Conservation (phyloP, 1,140 invertebrate species). For the Drosophila ambigua region DNA sequence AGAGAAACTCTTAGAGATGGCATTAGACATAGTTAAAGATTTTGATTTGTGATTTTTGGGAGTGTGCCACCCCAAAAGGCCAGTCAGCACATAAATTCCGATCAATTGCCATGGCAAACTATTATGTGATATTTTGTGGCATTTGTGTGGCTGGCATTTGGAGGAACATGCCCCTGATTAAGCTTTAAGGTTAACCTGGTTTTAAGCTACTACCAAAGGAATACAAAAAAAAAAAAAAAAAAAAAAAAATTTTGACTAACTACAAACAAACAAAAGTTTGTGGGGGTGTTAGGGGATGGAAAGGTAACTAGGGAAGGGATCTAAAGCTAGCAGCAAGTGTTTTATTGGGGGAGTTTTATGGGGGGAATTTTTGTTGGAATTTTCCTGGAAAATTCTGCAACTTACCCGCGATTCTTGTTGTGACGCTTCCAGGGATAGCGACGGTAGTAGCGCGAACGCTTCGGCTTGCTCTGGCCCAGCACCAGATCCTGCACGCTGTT, state of each 20-base stretch:
- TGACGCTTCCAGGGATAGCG: slow-evolving; percentile 87
- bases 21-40: slow-evolving; percentile 40
- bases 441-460: slow-evolving; percentile 86
- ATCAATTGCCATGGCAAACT: no score
- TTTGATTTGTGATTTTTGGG: neutral
- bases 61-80: neutral
- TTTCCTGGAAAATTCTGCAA: neutral
- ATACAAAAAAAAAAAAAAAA: neutral
- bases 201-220: slow-evolving; percentile 8
- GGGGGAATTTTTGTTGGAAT: neutral
- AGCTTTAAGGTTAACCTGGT: neutral
- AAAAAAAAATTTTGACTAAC: slow-evolving; percentile 43
- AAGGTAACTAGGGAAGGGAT: slow-evolving; percentile 1
- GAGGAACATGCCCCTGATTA: neutral
- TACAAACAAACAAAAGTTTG: slow-evolving; percentile 55
- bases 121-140: no score
- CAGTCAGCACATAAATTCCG: no score
- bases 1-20: slow-evolving; percentile 62
- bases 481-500: slow-evolving; percentile 38
- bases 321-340: slow-evolving; percentile 7
- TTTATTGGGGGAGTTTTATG: neutral
- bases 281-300: neutral
- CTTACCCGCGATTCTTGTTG: slow-evolving; percentile 80
- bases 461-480: slow-evolving; percentile 64
- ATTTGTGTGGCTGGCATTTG: slow-evolving; percentile 6